Percentiles rank a stretch among this genome's conserved stretches.
phyloP scores from a whole-genome alignment of 2,113 vertebrate species.

The Muntiacus reevesi region DNA sequence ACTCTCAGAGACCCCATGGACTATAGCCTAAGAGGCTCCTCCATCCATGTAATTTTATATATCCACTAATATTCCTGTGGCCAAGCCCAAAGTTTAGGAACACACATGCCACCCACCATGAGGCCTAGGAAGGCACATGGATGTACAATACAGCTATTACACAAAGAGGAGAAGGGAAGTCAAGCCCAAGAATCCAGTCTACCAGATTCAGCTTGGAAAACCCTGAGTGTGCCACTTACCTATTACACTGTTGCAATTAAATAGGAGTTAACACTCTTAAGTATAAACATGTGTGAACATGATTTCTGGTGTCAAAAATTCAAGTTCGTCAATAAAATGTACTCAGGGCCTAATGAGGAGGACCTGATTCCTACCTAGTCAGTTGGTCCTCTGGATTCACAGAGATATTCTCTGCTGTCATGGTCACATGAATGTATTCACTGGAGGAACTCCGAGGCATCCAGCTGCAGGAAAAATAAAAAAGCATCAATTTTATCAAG shows the following conservation, averaged over 20 bases:
- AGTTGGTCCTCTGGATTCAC: conserved; percentile 76
- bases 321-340: not conserved
- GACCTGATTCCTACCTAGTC: conserved; percentile 76
- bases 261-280: not conserved
- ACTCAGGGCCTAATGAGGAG: not conserved
- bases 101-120: not conserved
- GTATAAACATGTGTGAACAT: not conserved
- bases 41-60: not conserved
- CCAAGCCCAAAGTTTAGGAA: not conserved
- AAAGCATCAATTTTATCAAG: not conserved
- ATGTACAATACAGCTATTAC: not conserved
- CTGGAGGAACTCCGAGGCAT: conserved; percentile 89
- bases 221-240: not conserved
- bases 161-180: not conserved
- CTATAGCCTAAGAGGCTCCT: not conserved
- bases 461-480: conserved; percentile 77
- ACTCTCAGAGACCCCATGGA: not conserved
- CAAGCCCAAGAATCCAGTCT: not conserved
- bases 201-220: not conserved
- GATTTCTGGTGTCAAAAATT: not conserved
- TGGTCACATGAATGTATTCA: conserved; percentile 85
- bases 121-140: not conserved
- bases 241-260: not conserved
- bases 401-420: conserved; percentile 85
- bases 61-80: not conserved